These are phyloP conservation scores for Protobothrops mucrosquamatus DNA, from an alignment of 2,113 vertebrate species.

Conservation along the genomic window DNA sequence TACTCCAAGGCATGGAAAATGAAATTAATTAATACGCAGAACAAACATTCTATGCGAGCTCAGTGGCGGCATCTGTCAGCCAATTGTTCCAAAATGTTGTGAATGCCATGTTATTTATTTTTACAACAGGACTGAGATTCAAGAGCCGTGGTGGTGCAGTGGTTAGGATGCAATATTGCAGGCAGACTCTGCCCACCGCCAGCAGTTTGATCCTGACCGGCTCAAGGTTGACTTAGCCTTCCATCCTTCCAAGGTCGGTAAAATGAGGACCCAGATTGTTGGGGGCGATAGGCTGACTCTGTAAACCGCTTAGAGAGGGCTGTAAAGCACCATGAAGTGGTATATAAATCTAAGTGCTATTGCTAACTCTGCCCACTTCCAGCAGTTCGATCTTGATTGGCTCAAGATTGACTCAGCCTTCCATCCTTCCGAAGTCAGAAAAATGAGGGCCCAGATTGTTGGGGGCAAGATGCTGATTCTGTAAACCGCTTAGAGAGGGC, in stretches of 20 bases:
- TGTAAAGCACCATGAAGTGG: neutral
- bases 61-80: slow-evolving; percentile 19
- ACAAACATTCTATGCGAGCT: slow-evolving; percentile 12
- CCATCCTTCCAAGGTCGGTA: neutral
- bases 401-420: no score
- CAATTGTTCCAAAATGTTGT: slow-evolving; percentile 1
- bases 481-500: no score
- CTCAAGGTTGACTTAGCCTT: neutral
- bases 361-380: no score
- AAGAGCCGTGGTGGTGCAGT: neutral
- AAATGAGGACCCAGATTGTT: neutral
- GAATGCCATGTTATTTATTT: neutral
- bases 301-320: neutral
- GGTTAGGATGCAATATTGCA: neutral
- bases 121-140: neutral
- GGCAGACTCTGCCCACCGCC: neutral
- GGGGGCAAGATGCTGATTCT: no score
- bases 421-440: no score
- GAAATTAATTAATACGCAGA: slow-evolving; percentile 15
- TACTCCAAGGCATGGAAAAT: neutral
- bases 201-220: neutral
- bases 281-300: neutral
- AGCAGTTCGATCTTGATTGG: no score
- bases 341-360: neutral
- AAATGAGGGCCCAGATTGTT: no score